phyloP scores from a whole-genome alignment of 2,888 invertebrate genomes.

The Tubulanus polymorphus region DNA sequence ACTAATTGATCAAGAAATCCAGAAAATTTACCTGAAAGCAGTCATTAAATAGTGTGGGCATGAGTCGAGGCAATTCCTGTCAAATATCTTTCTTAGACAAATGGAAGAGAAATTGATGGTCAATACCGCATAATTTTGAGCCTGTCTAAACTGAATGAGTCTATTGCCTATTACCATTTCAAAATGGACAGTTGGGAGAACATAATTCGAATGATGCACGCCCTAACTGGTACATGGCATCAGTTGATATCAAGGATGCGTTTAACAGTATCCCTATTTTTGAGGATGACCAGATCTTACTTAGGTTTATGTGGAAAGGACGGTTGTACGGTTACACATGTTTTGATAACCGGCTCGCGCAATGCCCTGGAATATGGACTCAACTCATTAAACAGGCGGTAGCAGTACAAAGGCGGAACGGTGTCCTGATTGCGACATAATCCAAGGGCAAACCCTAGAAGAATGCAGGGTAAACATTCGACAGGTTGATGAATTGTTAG shows the following conservation, averaged over 20 bases:
- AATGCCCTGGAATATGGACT: constrained; percentile 19
- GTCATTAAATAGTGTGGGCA: background rate
- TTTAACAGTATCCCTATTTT: constrained; percentile 15
- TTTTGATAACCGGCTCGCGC: constrained; percentile 16
- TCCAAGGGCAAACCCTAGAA: background rate
- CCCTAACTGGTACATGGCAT: constrained; percentile 15
- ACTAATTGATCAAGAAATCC: constrained; percentile 3
- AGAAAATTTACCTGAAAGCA: background rate
- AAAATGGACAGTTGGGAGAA: constrained; percentile 18
- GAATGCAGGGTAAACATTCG: constrained; percentile 11
- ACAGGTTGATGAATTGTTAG: constrained; percentile 4
- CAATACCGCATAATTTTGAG: constrained; percentile 4
- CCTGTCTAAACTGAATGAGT: constrained; percentile 7
- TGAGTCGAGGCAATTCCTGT: constrained; percentile 4
- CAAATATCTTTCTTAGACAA: constrained; percentile 1
- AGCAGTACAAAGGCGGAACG: constrained; percentile 12
- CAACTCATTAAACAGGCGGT: constrained; percentile 20
- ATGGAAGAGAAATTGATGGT: constrained; percentile 10
- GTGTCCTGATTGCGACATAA: constrained; percentile 14
- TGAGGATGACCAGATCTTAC: constrained; percentile 12
- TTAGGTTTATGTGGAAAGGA: constrained; percentile 18
- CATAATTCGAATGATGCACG: constrained; percentile 12
- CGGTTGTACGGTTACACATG: constrained; percentile 11
- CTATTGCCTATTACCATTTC: constrained; percentile 7
- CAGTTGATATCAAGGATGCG: constrained; percentile 17